A percentile compares a stretch with the other conserved stretches of the same genome.
These are phyloP conservation scores for Kryptopterus vitreolus DNA, from an alignment of 2,797 vertebrate genomes.

Conservation along the genomic window DNA sequence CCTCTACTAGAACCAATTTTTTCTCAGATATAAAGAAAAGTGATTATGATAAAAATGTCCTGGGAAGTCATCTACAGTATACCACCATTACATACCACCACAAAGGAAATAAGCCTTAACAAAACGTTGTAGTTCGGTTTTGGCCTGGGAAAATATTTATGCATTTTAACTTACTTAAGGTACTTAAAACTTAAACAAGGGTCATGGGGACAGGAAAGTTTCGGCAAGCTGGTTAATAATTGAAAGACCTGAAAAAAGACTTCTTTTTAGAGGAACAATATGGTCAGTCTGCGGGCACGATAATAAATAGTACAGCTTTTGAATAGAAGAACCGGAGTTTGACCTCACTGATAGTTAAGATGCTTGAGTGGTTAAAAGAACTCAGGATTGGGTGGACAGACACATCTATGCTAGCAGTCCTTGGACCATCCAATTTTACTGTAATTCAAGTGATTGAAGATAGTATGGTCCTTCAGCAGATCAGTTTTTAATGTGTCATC, in stretches of 20 bases:
- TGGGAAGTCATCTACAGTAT: too few species aligned
- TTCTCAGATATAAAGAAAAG: not conserved
- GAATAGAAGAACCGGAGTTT: not conserved
- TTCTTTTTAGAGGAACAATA: conserved; percentile 5
- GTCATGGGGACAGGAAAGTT: not conserved
- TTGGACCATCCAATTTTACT: not conserved
- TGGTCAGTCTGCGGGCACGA: not conserved
- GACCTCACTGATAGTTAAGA: not conserved
- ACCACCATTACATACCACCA: not conserved
- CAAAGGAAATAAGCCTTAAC: not conserved
- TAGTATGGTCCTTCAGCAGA: not conserved
- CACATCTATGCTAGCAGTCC: conserved; percentile 11
- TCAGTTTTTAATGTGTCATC: not conserved
- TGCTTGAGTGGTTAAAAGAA: conserved; percentile 5
- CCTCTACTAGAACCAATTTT: not conserved
- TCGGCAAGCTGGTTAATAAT: not conserved
- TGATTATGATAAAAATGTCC: not conserved
- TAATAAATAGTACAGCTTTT: conserved; percentile 6
- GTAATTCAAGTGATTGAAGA: not conserved
- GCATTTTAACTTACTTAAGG: too few species aligned
- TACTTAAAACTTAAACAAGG: not conserved
- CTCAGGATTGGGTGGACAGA: not conserved
- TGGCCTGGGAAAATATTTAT: not conserved
- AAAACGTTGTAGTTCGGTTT: not conserved
- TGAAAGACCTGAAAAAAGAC: not conserved